These are phyloP conservation scores for Danio kyathit DNA, from an alignment of 2,797 vertebrate genomes.

Conservation along the genomic window DNA sequence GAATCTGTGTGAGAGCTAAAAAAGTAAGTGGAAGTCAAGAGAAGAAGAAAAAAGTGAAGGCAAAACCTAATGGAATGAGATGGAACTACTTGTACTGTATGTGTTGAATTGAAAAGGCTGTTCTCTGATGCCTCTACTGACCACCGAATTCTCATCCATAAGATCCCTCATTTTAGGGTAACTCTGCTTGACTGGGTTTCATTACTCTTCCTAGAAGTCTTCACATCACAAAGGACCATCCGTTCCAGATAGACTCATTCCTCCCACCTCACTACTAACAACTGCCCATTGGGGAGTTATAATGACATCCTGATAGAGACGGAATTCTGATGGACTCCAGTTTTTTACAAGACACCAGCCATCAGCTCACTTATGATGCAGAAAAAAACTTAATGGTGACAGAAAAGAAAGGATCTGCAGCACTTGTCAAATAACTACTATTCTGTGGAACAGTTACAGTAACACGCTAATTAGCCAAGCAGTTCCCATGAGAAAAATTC, in stretches of 20 bases:
- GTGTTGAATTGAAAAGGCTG: constrained; percentile 1
- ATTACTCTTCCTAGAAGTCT: constrained; percentile 64
- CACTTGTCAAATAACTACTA: not conserved
- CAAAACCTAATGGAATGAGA: constrained; percentile 2
- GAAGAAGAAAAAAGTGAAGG: not conserved
- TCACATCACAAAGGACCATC: constrained; percentile 63
- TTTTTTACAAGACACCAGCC: not conserved
- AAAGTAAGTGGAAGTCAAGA: not conserved
- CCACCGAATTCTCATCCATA: constrained; percentile 72
- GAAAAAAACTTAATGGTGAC: not conserved
- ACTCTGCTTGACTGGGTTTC: constrained; percentile 70
- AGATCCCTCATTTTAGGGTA: constrained; percentile 71
- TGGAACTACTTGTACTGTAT: constrained; percentile 16
- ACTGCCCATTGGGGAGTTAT: constrained; percentile 25
- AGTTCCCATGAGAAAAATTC: too few relatives aligned
- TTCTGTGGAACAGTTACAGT: constrained; percentile 1
- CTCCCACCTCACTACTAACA: constrained; percentile 20
- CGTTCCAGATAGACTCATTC: constrained; percentile 45
- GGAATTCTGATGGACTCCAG: constrained; percentile 7
- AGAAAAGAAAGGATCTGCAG: not conserved
- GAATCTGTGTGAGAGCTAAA: not conserved
- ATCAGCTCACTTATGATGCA: not conserved
- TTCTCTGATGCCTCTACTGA: constrained; percentile 30
- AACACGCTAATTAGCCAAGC: constrained; percentile 9
- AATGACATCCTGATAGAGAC: constrained; percentile 21